phyloP scores from a whole-genome alignment of 2,888 invertebrate genomes.

The Anaspis maculata region DNA sequence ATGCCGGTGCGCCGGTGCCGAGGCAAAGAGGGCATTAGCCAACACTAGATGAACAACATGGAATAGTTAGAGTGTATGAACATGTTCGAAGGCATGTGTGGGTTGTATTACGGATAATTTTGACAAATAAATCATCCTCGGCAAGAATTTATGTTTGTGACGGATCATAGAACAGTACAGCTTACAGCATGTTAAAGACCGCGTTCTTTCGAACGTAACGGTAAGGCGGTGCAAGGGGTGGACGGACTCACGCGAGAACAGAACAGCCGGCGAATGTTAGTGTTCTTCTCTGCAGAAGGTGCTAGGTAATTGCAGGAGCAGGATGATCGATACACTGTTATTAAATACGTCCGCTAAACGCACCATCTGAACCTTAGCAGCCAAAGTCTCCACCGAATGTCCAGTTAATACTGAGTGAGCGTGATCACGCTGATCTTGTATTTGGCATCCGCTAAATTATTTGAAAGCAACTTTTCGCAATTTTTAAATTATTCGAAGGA shows the following conservation, averaged over 20 bases:
- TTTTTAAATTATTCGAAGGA: no score
- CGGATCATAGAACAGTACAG: slow-evolving; percentile 20
- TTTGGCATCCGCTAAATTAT: no score
- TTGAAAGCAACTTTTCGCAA: no score
- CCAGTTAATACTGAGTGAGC: no score
- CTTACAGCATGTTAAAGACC: slow-evolving; percentile 12
- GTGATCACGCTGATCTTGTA: no score
- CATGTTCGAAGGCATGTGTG: slow-evolving; percentile 18
- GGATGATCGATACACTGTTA: slow-evolving; percentile 31
- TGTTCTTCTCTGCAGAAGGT: slow-evolving; percentile 25
- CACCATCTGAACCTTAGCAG: slow-evolving; percentile 15
- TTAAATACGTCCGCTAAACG: slow-evolving; percentile 29
- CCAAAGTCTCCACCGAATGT: no score
- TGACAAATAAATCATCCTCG: slow-evolving; percentile 18
- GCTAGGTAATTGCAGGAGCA: slow-evolving; percentile 32
- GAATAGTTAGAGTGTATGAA: slow-evolving; percentile 14
- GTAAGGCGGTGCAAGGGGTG: slow-evolving; percentile 9
- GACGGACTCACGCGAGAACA: slow-evolving; percentile 16
- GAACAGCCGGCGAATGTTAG: slow-evolving; percentile 19
- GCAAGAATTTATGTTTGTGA: slow-evolving; percentile 19
- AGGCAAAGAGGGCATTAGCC: slow-evolving; percentile 4
- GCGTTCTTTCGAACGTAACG: no score
- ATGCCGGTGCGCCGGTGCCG: no score
- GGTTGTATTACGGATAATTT: slow-evolving; percentile 22
- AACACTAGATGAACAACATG: slow-evolving; percentile 5